Conservation (phyloP, 1,140 invertebrate genomes). For the Coenobita brevimanus region DNA sequence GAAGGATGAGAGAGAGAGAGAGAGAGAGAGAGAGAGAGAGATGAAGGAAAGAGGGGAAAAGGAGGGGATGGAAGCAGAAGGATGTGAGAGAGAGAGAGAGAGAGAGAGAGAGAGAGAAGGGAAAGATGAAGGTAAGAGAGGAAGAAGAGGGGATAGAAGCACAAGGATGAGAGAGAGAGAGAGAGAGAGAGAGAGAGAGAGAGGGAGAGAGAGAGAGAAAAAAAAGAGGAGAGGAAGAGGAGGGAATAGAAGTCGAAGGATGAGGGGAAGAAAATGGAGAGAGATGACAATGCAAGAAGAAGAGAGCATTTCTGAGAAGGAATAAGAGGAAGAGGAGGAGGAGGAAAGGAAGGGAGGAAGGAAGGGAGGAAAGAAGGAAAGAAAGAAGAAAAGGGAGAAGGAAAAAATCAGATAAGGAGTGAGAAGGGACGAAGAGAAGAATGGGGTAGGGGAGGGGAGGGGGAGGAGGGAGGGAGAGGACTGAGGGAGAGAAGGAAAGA, state of each 20-base stretch:
- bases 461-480: too few species aligned
- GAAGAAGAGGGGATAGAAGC: background rate
- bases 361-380: slow-evolving; percentile 13
- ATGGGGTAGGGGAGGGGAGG: too few species aligned
- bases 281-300: background rate
- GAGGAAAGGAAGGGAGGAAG: background rate
- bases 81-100: too few species aligned
- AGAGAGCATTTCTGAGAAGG: background rate
- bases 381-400: background rate
- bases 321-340: background rate
- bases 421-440: too few species aligned
- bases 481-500: too few species aligned
- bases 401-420: too few species aligned
- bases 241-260: background rate
- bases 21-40: slow-evolving; percentile 27
- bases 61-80: too few species aligned
- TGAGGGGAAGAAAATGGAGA: background rate
- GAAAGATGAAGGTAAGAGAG: too few species aligned
- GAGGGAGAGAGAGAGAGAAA: slow-evolving; percentile 14
- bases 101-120: too few species aligned
- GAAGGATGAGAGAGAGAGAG: background rate
- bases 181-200: slow-evolving; percentile 22
- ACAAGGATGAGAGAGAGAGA: slow-evolving; percentile 23
- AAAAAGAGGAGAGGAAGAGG: background rate
- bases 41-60: background rate